These are phyloP conservation scores for Meriones unguiculatus DNA, from an alignment of 2,113 vertebrate genomes.

Conservation along the genomic window DNA sequence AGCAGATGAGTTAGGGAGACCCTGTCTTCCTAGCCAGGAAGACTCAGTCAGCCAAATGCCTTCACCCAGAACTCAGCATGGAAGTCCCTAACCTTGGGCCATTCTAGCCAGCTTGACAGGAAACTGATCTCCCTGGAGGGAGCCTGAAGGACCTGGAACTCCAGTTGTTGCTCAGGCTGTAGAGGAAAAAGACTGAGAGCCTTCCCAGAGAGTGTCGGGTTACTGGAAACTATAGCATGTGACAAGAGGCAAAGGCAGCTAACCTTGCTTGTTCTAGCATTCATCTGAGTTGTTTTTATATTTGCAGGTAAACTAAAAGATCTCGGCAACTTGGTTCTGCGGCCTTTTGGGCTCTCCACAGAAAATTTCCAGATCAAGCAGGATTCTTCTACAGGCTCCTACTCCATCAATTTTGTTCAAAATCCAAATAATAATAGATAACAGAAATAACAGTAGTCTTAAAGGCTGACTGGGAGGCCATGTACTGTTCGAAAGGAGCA, in stretches of 20 bases:
- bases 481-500: conserved; percentile 48
- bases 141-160: neutral
- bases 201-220: neutral
- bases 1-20: neutral
- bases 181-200: neutral
- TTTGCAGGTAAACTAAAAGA: conserved; percentile 96
- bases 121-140: neutral
- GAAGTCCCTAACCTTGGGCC: neutral
- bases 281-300: conserved; percentile 45
- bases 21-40: neutral
- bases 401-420: conserved; percentile 98
- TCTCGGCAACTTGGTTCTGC: conserved; percentile 96
- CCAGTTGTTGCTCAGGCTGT: neutral
- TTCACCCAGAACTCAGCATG: neutral
- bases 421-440: conserved; percentile 93
- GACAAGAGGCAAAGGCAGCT: neutral
- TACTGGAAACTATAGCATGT: neutral
- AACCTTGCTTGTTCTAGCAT: neutral
- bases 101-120: neutral
- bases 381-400: conserved; percentile 93
- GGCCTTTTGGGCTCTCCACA: conserved; percentile 97
- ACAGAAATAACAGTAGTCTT: conserved; percentile 64
- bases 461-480: conserved; percentile 73
- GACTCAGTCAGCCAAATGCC: neutral
- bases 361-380: conserved; percentile 98